Evolutionary conservation across 2,113 vertebrate species (phyloP), one percentile per base, ranked within the genome.

Genomic region (Pseudorectes ferrugineus): DNA sequence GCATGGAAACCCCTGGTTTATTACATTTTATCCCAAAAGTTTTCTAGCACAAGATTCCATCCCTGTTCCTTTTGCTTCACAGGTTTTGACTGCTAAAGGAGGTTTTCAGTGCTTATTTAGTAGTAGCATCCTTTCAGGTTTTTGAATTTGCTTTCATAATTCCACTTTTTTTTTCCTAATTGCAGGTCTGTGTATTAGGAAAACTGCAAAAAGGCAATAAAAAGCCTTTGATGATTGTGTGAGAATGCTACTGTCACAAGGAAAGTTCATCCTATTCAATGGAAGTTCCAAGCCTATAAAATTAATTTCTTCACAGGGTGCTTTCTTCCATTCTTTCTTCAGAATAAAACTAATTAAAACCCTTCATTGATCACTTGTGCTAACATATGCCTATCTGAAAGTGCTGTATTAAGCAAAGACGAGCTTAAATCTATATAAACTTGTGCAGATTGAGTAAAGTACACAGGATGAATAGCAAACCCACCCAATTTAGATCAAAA

Each of bases 161-260:
- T 74, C 57, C 33, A 59, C 14, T 68, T 16, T 9, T 57, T 73
- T 76, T 23, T 42, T 71, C 3, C 31, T 79, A 68, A 72, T 85
- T 92, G 54, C 66, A 76, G 54, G n/a, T 89, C 45, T 75, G 10
- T 79, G 17, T 66, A 79, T 88, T 76, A 90, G 79, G 78, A 68
- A 93, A 90, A 85, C 35, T 70, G 42, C 6, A 93, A 92, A 92
- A 92, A 89, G 82, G 24, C 61, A 90, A 76, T 66, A 70, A 88
- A 95, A 95, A 91, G 54, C 81, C 42, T 85, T 85, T 88, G 70
- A 51, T 62, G 68, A 57, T 88, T 93, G 35, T 70, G 49, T 88
- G 82, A 94, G 93, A 95, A 79, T 83, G 82, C 78, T 95, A 82
- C 70, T 82, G 71, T 95, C 88, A 85, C 78, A 90, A 92, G 66